phyloP scores from a whole-genome alignment of 37 sponge, comb jelly and placozoan genomes.

The Axinella damicornis region DNA sequence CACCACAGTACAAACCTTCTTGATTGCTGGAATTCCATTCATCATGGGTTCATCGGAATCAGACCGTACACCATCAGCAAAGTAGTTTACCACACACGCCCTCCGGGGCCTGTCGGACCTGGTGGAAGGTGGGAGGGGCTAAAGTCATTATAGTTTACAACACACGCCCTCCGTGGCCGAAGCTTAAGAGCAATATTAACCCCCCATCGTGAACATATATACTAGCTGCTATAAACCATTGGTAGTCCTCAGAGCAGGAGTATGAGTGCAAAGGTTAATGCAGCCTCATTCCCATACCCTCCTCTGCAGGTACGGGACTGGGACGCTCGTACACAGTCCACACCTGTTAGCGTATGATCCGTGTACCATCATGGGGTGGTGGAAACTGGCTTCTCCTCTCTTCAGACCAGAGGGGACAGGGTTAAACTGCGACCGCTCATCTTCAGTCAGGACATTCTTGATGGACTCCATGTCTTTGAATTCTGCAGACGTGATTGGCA shows the following conservation, averaged over 20 bases:
- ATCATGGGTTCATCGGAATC: conserved; percentile 61
- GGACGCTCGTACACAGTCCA: too few relatives aligned
- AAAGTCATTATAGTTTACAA: too few relatives aligned
- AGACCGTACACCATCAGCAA: conserved; percentile 71
- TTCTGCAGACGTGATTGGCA: conserved; percentile 69
- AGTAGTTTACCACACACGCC: conserved; percentile 73
- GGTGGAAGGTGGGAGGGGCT: not conserved
- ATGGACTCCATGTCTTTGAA: conserved; percentile 76
- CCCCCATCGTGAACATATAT: too few relatives aligned
- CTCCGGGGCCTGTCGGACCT: conserved; percentile 64
- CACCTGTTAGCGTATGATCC: conserved; percentile 70
- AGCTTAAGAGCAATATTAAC: too few relatives aligned
- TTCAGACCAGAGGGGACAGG: conserved; percentile 54
- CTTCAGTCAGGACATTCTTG: conserved; percentile 45
- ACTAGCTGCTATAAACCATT: too few relatives aligned
- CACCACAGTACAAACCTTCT: conserved; percentile 47
- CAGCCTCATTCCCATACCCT: too few relatives aligned
- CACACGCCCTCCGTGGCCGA: too few relatives aligned
- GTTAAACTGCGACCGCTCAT: conserved; percentile 39
- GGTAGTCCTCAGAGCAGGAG: too few relatives aligned
- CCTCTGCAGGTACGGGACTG: too few relatives aligned
- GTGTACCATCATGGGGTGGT: conserved; percentile 74
- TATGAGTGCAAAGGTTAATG: too few relatives aligned
- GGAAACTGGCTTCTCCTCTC: conserved; percentile 76
- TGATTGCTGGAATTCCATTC: conserved; percentile 44